These are phyloP conservation scores for Ciconia maguari DNA, from an alignment of 2,113 vertebrate genomes.

Conservation along the genomic window DNA sequence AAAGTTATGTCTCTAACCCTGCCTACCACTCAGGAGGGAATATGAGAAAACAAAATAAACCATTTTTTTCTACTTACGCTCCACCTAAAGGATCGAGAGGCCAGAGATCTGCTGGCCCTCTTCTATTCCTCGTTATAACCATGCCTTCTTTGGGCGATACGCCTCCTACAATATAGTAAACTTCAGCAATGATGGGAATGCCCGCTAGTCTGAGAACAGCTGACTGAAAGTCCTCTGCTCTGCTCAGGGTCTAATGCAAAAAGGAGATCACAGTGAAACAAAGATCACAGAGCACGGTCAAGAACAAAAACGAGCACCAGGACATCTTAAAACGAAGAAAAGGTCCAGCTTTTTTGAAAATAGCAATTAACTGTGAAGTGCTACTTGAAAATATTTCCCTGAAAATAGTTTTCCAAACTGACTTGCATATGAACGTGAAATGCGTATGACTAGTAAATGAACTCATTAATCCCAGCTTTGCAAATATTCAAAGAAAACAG, in stretches of 20 bases:
- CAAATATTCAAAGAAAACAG: not conserved
- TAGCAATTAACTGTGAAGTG: not conserved
- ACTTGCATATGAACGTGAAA: not conserved
- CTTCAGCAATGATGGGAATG: constrained; percentile 86
- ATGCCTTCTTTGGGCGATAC: constrained; percentile 78
- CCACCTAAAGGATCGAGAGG: constrained; percentile 81
- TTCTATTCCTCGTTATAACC: constrained; percentile 87
- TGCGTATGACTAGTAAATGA: not conserved
- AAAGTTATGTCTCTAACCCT: not conserved
- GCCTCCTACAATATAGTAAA: constrained; percentile 92
- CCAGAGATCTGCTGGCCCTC: constrained; percentile 88
- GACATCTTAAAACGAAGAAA: not conserved
- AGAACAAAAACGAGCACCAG: not conserved
- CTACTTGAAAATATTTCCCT: not conserved
- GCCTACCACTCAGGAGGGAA: not conserved
- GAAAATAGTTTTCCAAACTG: not conserved
- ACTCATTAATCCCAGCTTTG: not conserved
- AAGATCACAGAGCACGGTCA: not conserved
- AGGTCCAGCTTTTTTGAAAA: not conserved
- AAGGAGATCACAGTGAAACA: not conserved
- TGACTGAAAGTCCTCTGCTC: constrained; percentile 81
- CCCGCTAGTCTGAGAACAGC: constrained; percentile 82
- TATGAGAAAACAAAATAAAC: fast-evolving
- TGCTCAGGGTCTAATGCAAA: constrained; percentile 66
- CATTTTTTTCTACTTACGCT: constrained; percentile 69